Evolutionary conservation across 2,888 invertebrate genomes (phyloP).

Genomic region (Hofmannophila pseudospretella): DNA sequence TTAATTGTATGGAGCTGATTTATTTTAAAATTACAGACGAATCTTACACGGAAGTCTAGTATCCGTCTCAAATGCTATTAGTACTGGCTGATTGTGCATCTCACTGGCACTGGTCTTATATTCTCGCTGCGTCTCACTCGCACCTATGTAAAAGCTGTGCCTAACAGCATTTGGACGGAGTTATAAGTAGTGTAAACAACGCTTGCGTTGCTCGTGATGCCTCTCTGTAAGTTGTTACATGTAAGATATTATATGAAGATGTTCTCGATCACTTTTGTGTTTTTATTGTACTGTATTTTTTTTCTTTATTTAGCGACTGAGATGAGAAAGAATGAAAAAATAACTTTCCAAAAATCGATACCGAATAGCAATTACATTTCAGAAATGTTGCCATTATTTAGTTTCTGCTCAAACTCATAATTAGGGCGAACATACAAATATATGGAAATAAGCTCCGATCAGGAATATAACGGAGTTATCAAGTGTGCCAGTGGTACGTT

Average conservation of each 20-base stretch:
- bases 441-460: too few relatives aligned
- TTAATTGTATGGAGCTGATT: constrained; percentile 4
- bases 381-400: too few relatives aligned
- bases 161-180: constrained; percentile 3
- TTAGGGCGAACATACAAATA: too few relatives aligned
- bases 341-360: too few relatives aligned
- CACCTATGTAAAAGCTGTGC: neutral
- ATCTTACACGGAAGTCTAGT: constrained; percentile 2
- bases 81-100: neutral
- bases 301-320: too few relatives aligned
- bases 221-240: constrained; percentile 62
- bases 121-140: neutral
- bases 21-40: too few relatives aligned
- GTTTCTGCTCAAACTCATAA: too few relatives aligned
- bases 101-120: neutral
- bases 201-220: constrained; percentile 49
- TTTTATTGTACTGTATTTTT: constrained; percentile 33
- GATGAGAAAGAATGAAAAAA: too few relatives aligned
- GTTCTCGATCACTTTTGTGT: constrained; percentile 49
- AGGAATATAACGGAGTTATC: too few relatives aligned
- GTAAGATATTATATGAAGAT: constrained; percentile 65
- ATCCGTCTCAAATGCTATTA: constrained; percentile 1
- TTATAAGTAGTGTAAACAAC: constrained; percentile 14
- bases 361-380: too few relatives aligned
- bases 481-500: too few relatives aligned